Percentiles rank a stretch among this genome's conserved stretches.
Evolutionary conservation across 2,888 invertebrate genomes (phyloP).

Genomic region (Byasa hedistus): DNA sequence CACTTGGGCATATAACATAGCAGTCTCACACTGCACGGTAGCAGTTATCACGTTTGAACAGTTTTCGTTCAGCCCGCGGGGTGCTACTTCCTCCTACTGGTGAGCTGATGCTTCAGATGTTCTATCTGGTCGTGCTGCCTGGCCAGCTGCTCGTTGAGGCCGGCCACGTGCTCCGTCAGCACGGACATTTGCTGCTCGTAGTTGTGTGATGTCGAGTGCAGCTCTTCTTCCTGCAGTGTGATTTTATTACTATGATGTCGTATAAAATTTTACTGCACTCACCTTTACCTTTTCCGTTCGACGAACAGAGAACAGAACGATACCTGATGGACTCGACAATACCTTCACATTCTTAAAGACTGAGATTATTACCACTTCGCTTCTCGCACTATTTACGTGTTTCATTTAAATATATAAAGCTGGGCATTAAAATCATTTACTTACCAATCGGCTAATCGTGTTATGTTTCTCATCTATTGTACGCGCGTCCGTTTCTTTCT

Average conservation of each 20-base stretch:
- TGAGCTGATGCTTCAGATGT: slow-evolving; percentile 81
- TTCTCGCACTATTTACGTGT: too few relatives aligned
- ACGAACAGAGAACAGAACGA: too few relatives aligned
- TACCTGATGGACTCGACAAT: too few relatives aligned
- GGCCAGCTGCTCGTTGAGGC: slow-evolving; percentile 90
- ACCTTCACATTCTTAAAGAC: too few relatives aligned
- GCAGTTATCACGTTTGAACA: background rate
- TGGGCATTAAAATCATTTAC: slow-evolving; percentile 35
- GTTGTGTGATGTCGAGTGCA: slow-evolving; percentile 82
- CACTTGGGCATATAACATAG: background rate
- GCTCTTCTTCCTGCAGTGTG: slow-evolving; percentile 77
- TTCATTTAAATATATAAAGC: too few relatives aligned
- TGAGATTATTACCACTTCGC: too few relatives aligned
- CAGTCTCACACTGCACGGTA: background rate
- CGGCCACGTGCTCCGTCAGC: slow-evolving; percentile 82
- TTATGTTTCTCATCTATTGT: slow-evolving; percentile 68
- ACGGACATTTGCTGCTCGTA: slow-evolving; percentile 83
- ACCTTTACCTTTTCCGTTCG: too few relatives aligned
- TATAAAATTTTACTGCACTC: too few relatives aligned
- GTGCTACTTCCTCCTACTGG: slow-evolving; percentile 68
- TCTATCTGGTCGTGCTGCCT: slow-evolving; percentile 89
- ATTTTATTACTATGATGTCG: background rate
- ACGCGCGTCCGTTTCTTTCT: slow-evolving; percentile 61
- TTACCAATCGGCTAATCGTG: slow-evolving; percentile 72
- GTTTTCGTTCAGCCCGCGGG: background rate